Evolutionary conservation across 2,888 invertebrate species (phyloP).

Genomic region (Leptinotarsa rubiginosa): DNA sequence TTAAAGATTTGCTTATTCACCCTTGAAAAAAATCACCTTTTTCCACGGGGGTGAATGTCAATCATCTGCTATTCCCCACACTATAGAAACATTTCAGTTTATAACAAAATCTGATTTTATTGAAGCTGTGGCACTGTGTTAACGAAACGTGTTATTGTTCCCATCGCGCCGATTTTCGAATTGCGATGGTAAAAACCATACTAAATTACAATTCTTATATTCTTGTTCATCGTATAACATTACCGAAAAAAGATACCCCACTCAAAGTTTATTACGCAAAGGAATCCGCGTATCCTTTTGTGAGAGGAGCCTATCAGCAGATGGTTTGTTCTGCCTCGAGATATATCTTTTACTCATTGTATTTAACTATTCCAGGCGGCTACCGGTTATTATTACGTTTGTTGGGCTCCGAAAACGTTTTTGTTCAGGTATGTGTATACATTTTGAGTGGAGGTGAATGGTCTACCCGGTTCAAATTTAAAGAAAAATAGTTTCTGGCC

Average conservation of each 20-base stretch:
- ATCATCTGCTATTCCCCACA: neutral
- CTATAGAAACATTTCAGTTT: neutral
- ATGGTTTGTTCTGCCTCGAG: slow-evolving; percentile 51
- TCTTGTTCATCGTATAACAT: slow-evolving; percentile 23
- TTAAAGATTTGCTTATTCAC: too few species aligned
- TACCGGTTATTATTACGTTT: slow-evolving; percentile 56
- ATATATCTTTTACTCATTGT: slow-evolving; percentile 48
- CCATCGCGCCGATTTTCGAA: slow-evolving; percentile 20
- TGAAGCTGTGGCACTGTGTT: neutral
- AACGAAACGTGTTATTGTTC: neutral
- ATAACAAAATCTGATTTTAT: neutral
- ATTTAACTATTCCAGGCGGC: slow-evolving; percentile 41
- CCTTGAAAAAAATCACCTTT: too few species aligned
- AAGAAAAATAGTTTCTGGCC: neutral
- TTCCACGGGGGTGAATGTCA: too few species aligned
- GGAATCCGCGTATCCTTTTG: slow-evolving; percentile 51
- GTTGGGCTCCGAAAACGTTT: slow-evolving; percentile 43
- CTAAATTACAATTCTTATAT: slow-evolving; percentile 35
- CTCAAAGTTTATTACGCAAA: slow-evolving; percentile 51
- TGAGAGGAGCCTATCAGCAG: slow-evolving; percentile 48
- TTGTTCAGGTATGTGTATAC: slow-evolving; percentile 38
- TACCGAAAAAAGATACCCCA: slow-evolving; percentile 47
- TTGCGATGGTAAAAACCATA: slow-evolving; percentile 36
- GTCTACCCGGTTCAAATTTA: neutral
- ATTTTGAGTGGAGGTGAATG: slow-evolving; percentile 21